These are phyloP conservation scores for Clarias gariepinus DNA, from an alignment of 2,113 vertebrate species.

Conservation along the genomic window DNA sequence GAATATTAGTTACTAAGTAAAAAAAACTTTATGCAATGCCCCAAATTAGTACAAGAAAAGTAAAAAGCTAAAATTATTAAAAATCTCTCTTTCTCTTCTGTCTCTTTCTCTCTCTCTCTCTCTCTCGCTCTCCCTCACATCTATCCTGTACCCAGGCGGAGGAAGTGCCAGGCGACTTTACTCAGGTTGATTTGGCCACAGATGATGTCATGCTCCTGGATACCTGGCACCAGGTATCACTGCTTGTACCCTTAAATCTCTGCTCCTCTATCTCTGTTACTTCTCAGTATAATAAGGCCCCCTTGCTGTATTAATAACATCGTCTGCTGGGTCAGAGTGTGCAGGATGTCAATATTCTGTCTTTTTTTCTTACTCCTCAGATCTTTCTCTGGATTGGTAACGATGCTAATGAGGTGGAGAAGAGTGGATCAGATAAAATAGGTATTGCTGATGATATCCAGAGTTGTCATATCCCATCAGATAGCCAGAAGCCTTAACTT, in stretches of 20 bases:
- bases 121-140: neutral
- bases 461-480: neutral
- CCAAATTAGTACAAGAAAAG: neutral
- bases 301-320: neutral
- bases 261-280: neutral
- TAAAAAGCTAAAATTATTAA: neutral
- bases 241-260: neutral
- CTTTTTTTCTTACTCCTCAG: slow-evolving; percentile 48
- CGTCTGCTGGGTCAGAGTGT: neutral
- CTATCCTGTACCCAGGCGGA: slow-evolving; percentile 60
- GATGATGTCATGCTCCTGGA: slow-evolving; percentile 79
- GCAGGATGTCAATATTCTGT: neutral
- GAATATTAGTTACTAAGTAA: neutral
- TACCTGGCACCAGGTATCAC: slow-evolving; percentile 65
- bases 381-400: slow-evolving; percentile 73
- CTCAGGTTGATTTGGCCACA: slow-evolving; percentile 69
- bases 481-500: neutral
- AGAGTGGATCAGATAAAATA: slow-evolving; percentile 59
- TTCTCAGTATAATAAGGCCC: neutral
- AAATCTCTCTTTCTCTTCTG: neutral
- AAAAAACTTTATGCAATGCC: neutral
- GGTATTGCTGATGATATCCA: slow-evolving; percentile 54
- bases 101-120: too few species aligned
- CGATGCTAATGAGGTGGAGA: slow-evolving; percentile 70
- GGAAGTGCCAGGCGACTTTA: slow-evolving; percentile 70